phyloP scores from a whole-genome alignment of 1,140 invertebrate genomes.

The Drosophila mayri region DNA sequence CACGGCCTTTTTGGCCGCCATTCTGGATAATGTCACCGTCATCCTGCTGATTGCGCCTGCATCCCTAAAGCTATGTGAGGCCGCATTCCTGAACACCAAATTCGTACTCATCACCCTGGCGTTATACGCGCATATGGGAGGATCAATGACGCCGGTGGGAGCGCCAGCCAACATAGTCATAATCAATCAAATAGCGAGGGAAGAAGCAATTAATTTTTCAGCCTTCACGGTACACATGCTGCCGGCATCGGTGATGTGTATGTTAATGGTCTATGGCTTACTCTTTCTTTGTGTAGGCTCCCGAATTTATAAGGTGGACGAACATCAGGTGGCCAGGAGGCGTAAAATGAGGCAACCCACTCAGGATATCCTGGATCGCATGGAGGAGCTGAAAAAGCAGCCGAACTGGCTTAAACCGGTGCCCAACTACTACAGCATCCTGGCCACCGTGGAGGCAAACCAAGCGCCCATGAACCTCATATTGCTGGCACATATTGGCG shows the following conservation, averaged over 20 bases:
- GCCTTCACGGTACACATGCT: constrained; percentile 92
- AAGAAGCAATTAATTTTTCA: constrained; percentile 89
- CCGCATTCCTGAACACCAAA: constrained; percentile 92
- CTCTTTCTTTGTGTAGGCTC: constrained; percentile 90
- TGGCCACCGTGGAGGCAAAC: constrained; percentile 44
- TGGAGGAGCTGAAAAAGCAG: constrained; percentile 4
- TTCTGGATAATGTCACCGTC: constrained; percentile 95
- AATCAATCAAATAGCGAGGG: constrained; percentile 87
- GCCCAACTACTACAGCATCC: constrained; percentile 85
- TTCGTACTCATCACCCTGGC: constrained; percentile 91
- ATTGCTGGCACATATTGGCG: not conserved
- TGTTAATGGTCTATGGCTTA: constrained; percentile 88
- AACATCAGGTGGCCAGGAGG: constrained; percentile 91
- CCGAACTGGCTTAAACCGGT: constrained; percentile 85
- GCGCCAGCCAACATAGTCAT: constrained; percentile 96
- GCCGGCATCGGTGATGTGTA: constrained; percentile 89
- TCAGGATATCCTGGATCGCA: constrained; percentile 89
- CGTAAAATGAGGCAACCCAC: constrained; percentile 91
- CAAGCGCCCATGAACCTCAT: constrained; percentile 14
- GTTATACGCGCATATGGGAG: constrained; percentile 94
- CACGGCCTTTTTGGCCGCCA: constrained; percentile 91
- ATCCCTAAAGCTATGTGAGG: constrained; percentile 94
- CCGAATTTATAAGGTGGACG: constrained; percentile 87
- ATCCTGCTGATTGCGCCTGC: constrained; percentile 94
- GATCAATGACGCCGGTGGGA: constrained; percentile 93